Evolutionary conservation across 30 jellyfish, hydroid and myxozoan genomes (phyloP).

Genomic region (Rhopilema esculentum): DNA sequence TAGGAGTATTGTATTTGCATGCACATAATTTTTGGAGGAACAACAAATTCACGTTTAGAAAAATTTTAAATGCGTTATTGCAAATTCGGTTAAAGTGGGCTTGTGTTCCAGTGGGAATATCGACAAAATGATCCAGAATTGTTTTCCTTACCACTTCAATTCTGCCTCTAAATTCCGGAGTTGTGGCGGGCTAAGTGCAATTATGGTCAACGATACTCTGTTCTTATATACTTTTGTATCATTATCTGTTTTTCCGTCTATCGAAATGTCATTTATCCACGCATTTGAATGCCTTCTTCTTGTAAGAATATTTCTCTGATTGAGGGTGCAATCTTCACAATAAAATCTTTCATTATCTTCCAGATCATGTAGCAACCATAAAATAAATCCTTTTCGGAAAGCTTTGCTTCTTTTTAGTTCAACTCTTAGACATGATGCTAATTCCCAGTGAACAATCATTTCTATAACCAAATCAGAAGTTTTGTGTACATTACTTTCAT

Average conservation of each 20-base stretch:
- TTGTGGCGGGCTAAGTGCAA: neutral
- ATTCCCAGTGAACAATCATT: constrained; percentile 48
- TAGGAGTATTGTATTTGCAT: too few relatives aligned
- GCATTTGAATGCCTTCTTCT: neutral
- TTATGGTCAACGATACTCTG: neutral
- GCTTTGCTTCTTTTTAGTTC: constrained; percentile 26
- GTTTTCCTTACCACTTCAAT: neutral
- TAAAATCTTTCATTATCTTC: neutral
- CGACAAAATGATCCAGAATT: too few relatives aligned
- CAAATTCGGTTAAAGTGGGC: too few relatives aligned
- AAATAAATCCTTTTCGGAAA: constrained; percentile 23
- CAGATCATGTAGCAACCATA: constrained; percentile 16
- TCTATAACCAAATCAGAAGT: neutral
- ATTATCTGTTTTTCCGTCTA: neutral
- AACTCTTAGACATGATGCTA: constrained; percentile 33
- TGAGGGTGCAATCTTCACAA: too few relatives aligned
- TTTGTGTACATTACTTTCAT: neutral
- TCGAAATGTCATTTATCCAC: neutral
- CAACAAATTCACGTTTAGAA: too few relatives aligned
- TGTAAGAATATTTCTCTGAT: too few relatives aligned
- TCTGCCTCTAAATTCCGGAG: neutral
- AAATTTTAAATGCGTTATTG: too few relatives aligned
- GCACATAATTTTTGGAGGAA: too few relatives aligned
- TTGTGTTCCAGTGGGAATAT: too few relatives aligned
- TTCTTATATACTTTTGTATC: neutral